Evolutionary conservation across 2,113 vertebrate species (phyloP).

Genomic region (Acrocephalus arundinaceus): DNA sequence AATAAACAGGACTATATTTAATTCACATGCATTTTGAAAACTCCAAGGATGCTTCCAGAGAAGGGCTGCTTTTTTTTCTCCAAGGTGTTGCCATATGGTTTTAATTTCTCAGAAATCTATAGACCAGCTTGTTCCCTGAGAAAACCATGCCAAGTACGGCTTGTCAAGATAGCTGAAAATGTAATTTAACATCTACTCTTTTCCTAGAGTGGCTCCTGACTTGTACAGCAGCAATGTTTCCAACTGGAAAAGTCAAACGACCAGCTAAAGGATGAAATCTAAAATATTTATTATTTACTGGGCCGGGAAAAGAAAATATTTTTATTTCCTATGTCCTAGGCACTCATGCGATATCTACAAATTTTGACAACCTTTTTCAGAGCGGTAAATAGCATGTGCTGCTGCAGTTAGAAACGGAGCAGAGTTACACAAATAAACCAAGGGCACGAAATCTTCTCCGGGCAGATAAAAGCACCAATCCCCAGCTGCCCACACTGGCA

Average conservation of each 20-base stretch:
- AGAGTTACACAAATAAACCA: not conserved
- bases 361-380: not conserved
- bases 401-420: not conserved
- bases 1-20: slow-evolving; percentile 68
- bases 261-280: slow-evolving; percentile 35
- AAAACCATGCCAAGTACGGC: slow-evolving; percentile 61
- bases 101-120: slow-evolving; percentile 77
- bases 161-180: slow-evolving; percentile 74
- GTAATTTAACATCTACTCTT: slow-evolving; percentile 65
- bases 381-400: not conserved
- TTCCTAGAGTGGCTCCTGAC: slow-evolving; percentile 54
- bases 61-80: slow-evolving; percentile 40
- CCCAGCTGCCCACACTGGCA: not conserved
- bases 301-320: slow-evolving; percentile 21
- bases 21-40: slow-evolving; percentile 67
- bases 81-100: slow-evolving; percentile 80
- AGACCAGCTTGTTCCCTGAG: slow-evolving; percentile 70
- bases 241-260: slow-evolving; percentile 59
- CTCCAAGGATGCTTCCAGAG: slow-evolving; percentile 71
- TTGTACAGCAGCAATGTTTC: slow-evolving; percentile 20
- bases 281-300: slow-evolving; percentile 49
- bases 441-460: not conserved
- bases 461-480: not conserved
- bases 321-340: not conserved
- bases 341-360: not conserved